Evolutionary conservation across 2,113 vertebrate genomes (phyloP).

Genomic region (Cheilinus undulatus): DNA sequence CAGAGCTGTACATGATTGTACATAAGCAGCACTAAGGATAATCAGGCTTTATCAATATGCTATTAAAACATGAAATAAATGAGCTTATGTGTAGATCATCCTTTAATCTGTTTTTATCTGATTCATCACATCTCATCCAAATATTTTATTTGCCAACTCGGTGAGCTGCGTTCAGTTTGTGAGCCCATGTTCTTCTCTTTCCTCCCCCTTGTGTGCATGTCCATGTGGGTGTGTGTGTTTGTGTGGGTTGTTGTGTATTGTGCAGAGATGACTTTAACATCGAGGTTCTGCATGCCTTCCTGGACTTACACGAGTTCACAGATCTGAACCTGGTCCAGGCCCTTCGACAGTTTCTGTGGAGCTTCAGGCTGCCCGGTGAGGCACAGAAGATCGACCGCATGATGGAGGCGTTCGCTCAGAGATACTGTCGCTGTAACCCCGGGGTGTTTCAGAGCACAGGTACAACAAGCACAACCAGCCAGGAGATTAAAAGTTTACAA

Average conservation of each 20-base stretch:
- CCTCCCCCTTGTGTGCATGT: neutral
- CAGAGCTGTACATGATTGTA: neutral
- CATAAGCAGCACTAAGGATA: neutral
- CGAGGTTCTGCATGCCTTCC: slow-evolving; percentile 94
- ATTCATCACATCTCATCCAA: slow-evolving; percentile 1
- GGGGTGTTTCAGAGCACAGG: slow-evolving; percentile 97
- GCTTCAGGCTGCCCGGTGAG: slow-evolving; percentile 95
- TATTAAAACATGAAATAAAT: neutral
- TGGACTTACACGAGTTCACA: slow-evolving; percentile 96
- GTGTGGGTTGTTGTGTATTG: slow-evolving; percentile 9
- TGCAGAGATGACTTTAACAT: slow-evolving; percentile 95
- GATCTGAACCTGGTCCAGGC: slow-evolving; percentile 96
- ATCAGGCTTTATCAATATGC: neutral
- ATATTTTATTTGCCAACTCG: slow-evolving; percentile 3
- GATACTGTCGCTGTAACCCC: slow-evolving; percentile 95
- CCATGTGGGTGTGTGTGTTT: slow-evolving; percentile 8
- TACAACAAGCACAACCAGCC: slow-evolving; percentile 31
- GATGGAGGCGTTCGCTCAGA: slow-evolving; percentile 98
- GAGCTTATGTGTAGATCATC: slow-evolving; percentile 16
- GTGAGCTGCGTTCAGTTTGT: slow-evolving; percentile 1
- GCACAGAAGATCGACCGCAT: slow-evolving; percentile 99
- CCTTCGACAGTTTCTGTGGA: slow-evolving; percentile 97
- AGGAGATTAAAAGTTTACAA: neutral
- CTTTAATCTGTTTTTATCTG: slow-evolving; percentile 25
- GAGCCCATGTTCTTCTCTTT: slow-evolving; percentile 16